Conservation (phyloP, 2,888 invertebrate species). For the Drosophila vallismaia region DNA sequence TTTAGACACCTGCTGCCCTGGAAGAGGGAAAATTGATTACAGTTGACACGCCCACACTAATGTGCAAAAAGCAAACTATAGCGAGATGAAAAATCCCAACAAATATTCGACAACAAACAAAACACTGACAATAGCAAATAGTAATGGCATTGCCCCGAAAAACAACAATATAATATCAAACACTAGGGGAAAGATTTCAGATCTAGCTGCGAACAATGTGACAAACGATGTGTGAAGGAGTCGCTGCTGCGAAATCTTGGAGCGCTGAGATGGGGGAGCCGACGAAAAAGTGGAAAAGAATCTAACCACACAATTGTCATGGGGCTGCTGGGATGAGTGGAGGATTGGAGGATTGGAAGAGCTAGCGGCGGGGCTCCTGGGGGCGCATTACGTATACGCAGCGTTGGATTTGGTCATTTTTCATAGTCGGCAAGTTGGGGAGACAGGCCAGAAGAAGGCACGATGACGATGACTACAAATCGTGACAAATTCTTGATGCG, state of each 20-base stretch:
- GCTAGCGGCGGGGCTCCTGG: conserved; percentile 19
- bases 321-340: conserved; percentile 12
- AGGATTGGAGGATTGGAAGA: conserved; percentile 14
- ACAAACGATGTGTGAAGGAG: conserved; percentile 77
- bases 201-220: conserved; percentile 66
- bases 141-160: conserved; percentile 66
- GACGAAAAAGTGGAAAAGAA: conserved; percentile 31
- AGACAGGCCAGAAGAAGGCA: conserved; percentile 10
- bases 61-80: conserved; percentile 68
- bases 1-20: conserved; percentile 55
- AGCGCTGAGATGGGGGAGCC: conserved; percentile 38
- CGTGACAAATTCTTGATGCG: conserved; percentile 77
- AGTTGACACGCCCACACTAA: conserved; percentile 65
- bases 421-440: conserved; percentile 56
- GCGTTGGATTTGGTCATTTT: conserved; percentile 69
- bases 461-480: conserved; percentile 72
- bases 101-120: conserved; percentile 63
- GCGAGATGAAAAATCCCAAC: conserved; percentile 74
- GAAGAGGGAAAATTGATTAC: conserved; percentile 63
- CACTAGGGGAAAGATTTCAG: conserved; percentile 27
- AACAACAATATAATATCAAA: conserved; percentile 29
- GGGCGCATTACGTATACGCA: conserved; percentile 70
- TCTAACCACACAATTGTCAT: conserved; percentile 70
- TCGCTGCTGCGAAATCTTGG: conserved; percentile 60
- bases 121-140: conserved; percentile 64